Base-by-base conservation (phyloP, 2,113 vertebrate species). In the Hassar affinis region DNA sequence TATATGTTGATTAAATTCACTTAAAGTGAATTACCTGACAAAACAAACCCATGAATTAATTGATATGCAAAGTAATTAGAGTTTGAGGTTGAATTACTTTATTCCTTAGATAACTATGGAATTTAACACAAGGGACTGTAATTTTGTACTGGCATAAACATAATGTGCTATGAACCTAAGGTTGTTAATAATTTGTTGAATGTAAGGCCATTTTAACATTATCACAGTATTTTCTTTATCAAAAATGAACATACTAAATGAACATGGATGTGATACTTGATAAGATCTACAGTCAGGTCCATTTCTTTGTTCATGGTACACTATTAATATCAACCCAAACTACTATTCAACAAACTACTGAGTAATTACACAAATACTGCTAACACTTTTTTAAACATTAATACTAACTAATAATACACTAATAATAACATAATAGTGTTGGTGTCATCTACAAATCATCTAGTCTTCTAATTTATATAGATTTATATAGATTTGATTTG, bases 11-110 rank as follows among this genome's bases (percentile, higher is more conserved):
- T 61, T 61, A 11, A 61, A 27, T 27, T 27, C 3, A 61, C 9
- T 61, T n/a, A 27, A 61, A 57, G 22, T 9, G 22, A 25, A 57
- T 57, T 57, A 57, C 54, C 27, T 18, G 15, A 66, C 27, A 35
- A 35, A 66, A 66, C 14, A 18, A 66, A 66, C 1, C 3, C 0
- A 61, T 62, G 12, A 62, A 27, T 17, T 30, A 30, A 33, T 30
- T 64, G 57, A 33, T 64, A 33, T 64, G 61, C 61, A 62, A 35
- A 66, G 59, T 62, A 30, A n/a, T 61, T 61, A n/a, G n/a, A 61
- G 8, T 59, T 12, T 59, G 57, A 59, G 57, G n/a, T 33, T 62
- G 61, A 27, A 62, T 62, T 62, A 11, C 9, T 27, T 11, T 59
- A 59, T 62, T 62, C 61, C n/a, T 33, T 15, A 33, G 61, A 27